phyloP scores from a whole-genome alignment of 2,797 vertebrate species.

The Rhinophrynus dorsalis region DNA sequence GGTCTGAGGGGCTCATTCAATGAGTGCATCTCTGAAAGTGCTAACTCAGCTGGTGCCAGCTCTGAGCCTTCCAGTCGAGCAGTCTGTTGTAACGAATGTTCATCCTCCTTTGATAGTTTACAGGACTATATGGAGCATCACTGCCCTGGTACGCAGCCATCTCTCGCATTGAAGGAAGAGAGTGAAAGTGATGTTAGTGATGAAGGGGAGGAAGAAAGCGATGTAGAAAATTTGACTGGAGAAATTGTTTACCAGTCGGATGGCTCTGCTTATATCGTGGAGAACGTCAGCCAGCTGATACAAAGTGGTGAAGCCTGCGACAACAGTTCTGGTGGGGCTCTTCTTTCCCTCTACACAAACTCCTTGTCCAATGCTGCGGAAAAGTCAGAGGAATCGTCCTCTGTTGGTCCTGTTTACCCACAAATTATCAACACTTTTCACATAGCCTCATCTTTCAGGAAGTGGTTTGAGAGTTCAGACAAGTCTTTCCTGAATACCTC shows the following conservation, averaged over 20 bases:
- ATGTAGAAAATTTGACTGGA: constrained; percentile 96
- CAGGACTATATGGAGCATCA: constrained; percentile 96
- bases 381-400: constrained; percentile 82
- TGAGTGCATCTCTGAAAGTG: constrained; percentile 65
- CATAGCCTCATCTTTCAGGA: constrained; percentile 99
- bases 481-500: constrained; percentile 99
- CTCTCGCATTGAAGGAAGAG: constrained; percentile 76
- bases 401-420: constrained; percentile 84
- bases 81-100: constrained; percentile 74
- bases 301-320: constrained; percentile 77
- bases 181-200: constrained; percentile 91
- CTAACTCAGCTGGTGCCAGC: constrained; percentile 54
- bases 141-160: constrained; percentile 83
- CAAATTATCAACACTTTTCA: constrained; percentile 99
- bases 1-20: constrained; percentile 71
- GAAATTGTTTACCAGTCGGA: constrained; percentile 98
- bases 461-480: constrained; percentile 97
- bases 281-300: constrained; percentile 97
- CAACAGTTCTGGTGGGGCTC: constrained; percentile 59
- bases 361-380: constrained; percentile 77
- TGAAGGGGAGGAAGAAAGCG: constrained; percentile 88
- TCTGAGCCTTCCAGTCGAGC: constrained; percentile 66
- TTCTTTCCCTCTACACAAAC: constrained; percentile 81
- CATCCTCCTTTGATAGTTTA: constrained; percentile 72
- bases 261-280: constrained; percentile 98